phyloP scores from a whole-genome alignment of 1,140 invertebrate genomes.

The Drosophila kurseongensis region DNA sequence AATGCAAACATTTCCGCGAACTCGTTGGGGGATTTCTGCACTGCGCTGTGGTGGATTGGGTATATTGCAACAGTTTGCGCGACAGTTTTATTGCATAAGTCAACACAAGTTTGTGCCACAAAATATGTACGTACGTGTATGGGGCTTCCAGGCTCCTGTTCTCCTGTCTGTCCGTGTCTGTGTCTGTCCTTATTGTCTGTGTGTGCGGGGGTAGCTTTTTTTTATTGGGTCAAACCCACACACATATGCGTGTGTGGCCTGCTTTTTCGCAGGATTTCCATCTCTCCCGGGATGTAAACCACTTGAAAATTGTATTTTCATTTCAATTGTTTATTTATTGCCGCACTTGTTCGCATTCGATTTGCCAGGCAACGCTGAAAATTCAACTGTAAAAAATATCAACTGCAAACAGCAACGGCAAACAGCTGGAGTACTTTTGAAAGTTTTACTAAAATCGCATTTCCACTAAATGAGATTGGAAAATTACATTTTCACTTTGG shows the following conservation, averaged over 20 bases:
- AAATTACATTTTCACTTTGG: conserved; percentile 17
- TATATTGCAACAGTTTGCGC: conserved; percentile 72
- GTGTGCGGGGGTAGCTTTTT: conserved; percentile 43
- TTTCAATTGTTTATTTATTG: conserved; percentile 84
- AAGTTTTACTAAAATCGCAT: conserved; percentile 29
- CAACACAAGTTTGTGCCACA: conserved; percentile 81
- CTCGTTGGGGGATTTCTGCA: conserved; percentile 40
- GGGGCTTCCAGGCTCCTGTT: conserved; percentile 10
- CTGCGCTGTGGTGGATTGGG: conserved; percentile 45
- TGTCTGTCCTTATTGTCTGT: conserved; percentile 17
- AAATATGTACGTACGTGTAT: conserved; percentile 42
- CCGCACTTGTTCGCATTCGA: conserved; percentile 82
- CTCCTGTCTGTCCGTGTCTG: conserved; percentile 9
- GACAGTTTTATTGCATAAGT: conserved; percentile 83
- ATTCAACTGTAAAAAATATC: conserved; percentile 30
- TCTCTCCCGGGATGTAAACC: conserved; percentile 65
- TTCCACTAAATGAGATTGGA: conserved; percentile 10
- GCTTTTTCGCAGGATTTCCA: conserved; percentile 33
- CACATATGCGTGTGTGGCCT: conserved; percentile 19
- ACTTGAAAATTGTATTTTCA: conserved; percentile 84
- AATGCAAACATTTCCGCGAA: conserved; percentile 80
- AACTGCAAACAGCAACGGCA: conserved; percentile 24
- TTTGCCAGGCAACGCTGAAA: conserved; percentile 57
- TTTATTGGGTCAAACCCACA: conserved; percentile 72
- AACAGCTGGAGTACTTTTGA: conserved; percentile 13